Evolutionary conservation across 1,140 invertebrate species (phyloP).

Genomic region (Polyergus mexicanus): DNA sequence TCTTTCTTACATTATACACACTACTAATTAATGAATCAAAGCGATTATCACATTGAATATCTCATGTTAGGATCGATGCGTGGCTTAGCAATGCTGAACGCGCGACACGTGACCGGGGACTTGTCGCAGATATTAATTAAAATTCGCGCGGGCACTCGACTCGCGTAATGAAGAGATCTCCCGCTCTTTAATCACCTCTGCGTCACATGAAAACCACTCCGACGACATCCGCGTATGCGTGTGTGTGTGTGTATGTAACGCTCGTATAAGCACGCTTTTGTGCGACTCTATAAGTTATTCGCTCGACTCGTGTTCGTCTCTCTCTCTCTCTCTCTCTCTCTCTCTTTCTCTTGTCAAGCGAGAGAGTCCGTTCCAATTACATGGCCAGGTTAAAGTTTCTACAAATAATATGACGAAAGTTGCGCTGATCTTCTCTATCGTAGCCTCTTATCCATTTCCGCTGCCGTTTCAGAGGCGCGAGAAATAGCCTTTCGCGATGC

Average conservation of each 20-base stretch:
- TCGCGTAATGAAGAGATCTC: constrained; percentile 58
- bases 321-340: no score
- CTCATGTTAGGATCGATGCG: constrained; percentile 13
- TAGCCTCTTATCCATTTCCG: neutral
- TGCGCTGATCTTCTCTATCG: constrained; percentile 18
- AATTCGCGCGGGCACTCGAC: constrained; percentile 57
- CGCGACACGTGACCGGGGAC: constrained; percentile 34
- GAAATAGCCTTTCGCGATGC: neutral
- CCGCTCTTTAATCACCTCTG: constrained; percentile 60
- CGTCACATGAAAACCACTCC: constrained; percentile 44
- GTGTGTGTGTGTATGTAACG: neutral
- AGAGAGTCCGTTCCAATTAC: constrained; percentile 50
- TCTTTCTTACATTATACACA: neutral
- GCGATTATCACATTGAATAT: constrained; percentile 23
- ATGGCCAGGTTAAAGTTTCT: constrained; percentile 32
- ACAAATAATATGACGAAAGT: constrained; percentile 43
- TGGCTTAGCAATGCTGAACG: constrained; percentile 3
- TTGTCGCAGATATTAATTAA: constrained; percentile 56
- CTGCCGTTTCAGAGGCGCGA: neutral
- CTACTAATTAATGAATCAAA: constrained; percentile 50
- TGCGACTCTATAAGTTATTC: constrained; percentile 42
- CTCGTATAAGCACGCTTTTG: constrained; percentile 46
- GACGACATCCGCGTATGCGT: neutral
- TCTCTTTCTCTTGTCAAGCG: neutral
- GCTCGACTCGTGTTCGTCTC: neutral